Conservation (phyloP, 2,888 invertebrate species). For the Scaeva pyrastri region DNA sequence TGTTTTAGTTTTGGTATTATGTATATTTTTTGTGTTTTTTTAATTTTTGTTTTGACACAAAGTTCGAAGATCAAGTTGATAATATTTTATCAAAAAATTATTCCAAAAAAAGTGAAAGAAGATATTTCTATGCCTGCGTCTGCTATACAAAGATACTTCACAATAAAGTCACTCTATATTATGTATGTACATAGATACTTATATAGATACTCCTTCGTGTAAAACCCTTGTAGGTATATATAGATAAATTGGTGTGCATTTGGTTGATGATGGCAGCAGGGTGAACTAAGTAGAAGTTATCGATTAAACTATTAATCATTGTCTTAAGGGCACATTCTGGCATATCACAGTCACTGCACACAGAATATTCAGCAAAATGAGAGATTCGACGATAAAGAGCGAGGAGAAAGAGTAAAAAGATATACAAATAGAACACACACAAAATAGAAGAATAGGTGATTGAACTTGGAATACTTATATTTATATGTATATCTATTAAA, state of each 20-base stretch:
- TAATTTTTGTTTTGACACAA: conserved; percentile 10
- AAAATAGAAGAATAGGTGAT: conserved; percentile 71
- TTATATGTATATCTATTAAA: too few relatives aligned
- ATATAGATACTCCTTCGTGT: background rate
- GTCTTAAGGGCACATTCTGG: conserved; percentile 78
- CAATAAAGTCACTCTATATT: too few relatives aligned
- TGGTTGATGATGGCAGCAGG: conserved; percentile 37
- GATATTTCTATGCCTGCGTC: background rate
- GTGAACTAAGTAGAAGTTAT: conserved; percentile 74
- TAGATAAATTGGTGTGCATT: conserved; percentile 39
- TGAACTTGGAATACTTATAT: conserved; percentile 57
- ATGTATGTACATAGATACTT: background rate
- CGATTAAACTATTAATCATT: conserved; percentile 79
- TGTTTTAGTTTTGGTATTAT: background rate
- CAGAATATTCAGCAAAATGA: conserved; percentile 66
- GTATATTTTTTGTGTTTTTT: conserved; percentile 20
- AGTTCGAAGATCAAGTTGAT: conserved; percentile 49
- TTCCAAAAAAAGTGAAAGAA: background rate
- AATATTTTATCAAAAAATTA: conserved; percentile 32
- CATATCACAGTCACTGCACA: conserved; percentile 77
- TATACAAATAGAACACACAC: conserved; percentile 21
- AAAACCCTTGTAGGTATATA: too few relatives aligned
- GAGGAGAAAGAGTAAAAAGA: conserved; percentile 30
- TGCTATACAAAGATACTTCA: too few relatives aligned
- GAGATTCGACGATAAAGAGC: conserved; percentile 33